Conservation (phyloP, 2,888 invertebrate genomes). For the Diarsia dahlii region DNA sequence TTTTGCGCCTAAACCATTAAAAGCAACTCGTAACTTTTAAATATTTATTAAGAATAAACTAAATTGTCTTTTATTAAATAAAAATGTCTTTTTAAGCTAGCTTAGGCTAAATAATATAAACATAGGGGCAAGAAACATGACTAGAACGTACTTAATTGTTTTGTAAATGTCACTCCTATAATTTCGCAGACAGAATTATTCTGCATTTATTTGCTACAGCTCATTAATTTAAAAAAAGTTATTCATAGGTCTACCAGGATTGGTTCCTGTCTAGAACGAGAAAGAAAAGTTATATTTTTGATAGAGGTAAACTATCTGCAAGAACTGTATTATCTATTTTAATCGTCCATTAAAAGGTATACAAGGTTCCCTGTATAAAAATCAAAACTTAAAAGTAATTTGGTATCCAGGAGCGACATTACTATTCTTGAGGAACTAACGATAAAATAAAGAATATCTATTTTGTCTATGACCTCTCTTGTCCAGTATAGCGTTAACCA, state of each 20-base stretch:
- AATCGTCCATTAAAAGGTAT: too few species aligned
- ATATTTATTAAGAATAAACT: conserved; percentile 67
- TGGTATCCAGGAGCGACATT: conserved; percentile 28
- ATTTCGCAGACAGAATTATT: background rate
- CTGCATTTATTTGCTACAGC: background rate
- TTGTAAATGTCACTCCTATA: conserved; percentile 19
- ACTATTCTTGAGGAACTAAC: conserved; percentile 22
- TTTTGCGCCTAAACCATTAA: too few species aligned
- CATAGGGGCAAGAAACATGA: conserved; percentile 52
- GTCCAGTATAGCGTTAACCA: background rate
- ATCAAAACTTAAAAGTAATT: background rate
- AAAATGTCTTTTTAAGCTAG: conserved; percentile 71
- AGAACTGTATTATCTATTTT: background rate
- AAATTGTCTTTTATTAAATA: conserved; percentile 72
- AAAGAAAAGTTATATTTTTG: too few species aligned
- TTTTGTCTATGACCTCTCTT: background rate
- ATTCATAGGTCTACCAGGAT: too few species aligned
- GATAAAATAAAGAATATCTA: background rate
- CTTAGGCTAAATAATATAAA: conserved; percentile 59
- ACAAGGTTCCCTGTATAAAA: background rate
- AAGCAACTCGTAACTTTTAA: conserved; percentile 54
- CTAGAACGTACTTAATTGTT: conserved; percentile 50
- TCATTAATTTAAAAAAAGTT: background rate
- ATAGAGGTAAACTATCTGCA: background rate
- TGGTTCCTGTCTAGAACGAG: too few species aligned